Evolutionary conservation across 2,113 vertebrate species (phyloP).

Genomic region (Parotia lawesii): DNA sequence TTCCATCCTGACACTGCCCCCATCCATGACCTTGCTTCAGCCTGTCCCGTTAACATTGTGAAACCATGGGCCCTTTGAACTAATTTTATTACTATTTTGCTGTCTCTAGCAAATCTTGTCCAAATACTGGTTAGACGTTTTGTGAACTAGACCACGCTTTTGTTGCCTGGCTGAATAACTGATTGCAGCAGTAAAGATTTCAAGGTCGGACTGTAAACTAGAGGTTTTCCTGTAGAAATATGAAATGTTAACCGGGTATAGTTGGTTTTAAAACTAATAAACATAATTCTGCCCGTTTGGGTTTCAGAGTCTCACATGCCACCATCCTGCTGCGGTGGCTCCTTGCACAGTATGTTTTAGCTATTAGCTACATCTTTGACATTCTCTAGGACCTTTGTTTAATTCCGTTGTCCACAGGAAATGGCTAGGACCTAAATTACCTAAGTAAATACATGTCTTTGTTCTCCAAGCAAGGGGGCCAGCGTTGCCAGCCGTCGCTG

Average conservation of each 20-base stretch:
- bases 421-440: neutral
- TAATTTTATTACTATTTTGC: neutral
- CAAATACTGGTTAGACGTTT: neutral
- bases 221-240: neutral
- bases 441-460: neutral
- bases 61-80: neutral
- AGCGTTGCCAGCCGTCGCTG: neutral
- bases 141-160: neutral
- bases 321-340: rapidly evolving
- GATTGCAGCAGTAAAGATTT: neutral
- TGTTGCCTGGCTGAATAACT: neutral
- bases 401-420: neutral
- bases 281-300: neutral
- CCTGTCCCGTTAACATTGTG: neutral
- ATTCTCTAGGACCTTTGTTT: neutral
- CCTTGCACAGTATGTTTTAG: neutral
- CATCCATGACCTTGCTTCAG: neutral
- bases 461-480: neutral
- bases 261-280: neutral
- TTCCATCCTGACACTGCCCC: neutral
- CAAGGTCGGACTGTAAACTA: neutral
- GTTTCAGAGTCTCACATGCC: rapidly evolving
- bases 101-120: neutral
- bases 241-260: neutral
- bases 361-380: neutral